Percentiles rank a stretch among this genome's conserved stretches.
Conservation (phyloP, 2,113 vertebrate genomes). For the Hippolais icterina region DNA sequence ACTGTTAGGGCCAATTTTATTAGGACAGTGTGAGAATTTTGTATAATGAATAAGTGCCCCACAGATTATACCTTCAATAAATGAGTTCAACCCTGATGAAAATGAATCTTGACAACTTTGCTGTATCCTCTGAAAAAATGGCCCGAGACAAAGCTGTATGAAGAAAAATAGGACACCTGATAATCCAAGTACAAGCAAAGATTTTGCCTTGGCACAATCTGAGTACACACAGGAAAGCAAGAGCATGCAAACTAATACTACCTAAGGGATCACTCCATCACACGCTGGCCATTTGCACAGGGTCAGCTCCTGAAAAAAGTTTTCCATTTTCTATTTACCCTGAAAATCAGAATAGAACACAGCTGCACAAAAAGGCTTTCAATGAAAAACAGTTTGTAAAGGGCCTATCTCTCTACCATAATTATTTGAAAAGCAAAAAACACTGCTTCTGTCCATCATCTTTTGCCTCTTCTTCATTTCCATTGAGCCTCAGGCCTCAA, state of each 20-base stretch:
- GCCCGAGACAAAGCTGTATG: not conserved
- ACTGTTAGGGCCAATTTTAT: not conserved
- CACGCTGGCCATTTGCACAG: not conserved
- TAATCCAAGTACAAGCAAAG: not conserved
- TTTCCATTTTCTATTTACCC: not conserved
- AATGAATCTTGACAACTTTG: conserved; percentile 14
- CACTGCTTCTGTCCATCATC: accelerated
- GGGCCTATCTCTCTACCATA: not conserved
- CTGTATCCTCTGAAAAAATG: not conserved
- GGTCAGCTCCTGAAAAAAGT: not conserved
- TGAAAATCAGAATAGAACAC: not conserved
- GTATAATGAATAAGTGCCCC: not conserved
- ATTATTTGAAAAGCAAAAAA: not conserved
- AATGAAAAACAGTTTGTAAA: not conserved
- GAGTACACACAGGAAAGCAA: not conserved
- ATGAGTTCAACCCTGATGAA: conserved; percentile 5
- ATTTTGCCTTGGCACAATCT: not conserved
- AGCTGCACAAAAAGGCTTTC: not conserved
- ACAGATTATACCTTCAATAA: not conserved
- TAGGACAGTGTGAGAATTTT: not conserved
- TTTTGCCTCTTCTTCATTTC: not conserved
- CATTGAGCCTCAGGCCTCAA: not conserved
- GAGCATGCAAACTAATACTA: not conserved
- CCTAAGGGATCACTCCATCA: not conserved
- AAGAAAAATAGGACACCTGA: not conserved